A percentile compares a stretch with the other conserved stretches of the same genome.
Conservation (phyloP, 2,797 vertebrate species). For the Aselliscus stoliczkanus region DNA sequence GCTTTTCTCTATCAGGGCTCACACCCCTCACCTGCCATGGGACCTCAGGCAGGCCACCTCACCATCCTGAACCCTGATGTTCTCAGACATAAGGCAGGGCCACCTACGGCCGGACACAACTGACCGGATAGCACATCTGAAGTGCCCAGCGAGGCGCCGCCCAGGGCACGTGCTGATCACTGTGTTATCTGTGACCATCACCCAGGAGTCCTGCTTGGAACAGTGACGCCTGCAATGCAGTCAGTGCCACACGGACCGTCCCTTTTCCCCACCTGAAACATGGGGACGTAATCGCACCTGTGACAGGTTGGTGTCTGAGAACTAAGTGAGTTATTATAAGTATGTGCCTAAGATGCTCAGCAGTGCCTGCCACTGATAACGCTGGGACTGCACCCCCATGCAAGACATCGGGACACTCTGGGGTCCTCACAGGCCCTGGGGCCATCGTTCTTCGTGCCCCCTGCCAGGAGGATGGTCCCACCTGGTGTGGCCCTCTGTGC, state of each 20-base stretch:
- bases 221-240: not conserved
- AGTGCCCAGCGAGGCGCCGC: too few species aligned
- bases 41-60: too few species aligned
- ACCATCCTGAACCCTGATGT: too few species aligned
- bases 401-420: fast-evolving
- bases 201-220: not conserved
- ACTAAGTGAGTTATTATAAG: too few species aligned
- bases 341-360: fast-evolving
- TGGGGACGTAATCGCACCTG: not conserved
- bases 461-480: not conserved
- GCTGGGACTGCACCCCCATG: not conserved
- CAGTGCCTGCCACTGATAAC: not conserved
- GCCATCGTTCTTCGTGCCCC: not conserved
- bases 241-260: fast-evolving
- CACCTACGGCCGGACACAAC: too few species aligned
- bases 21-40: too few species aligned
- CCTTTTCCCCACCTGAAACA: not conserved
- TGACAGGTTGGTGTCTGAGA: not conserved
- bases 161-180: not conserved
- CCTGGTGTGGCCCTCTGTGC: not conserved
- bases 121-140: too few species aligned
- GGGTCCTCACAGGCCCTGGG: fast-evolving
- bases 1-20: too few species aligned
- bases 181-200: fast-evolving
- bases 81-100: too few species aligned